Percentiles rank a stretch among this genome's conserved stretches.
These are phyloP conservation scores for Pseudorasbora parva DNA, from an alignment of 2,113 vertebrate species.

Conservation along the genomic window DNA sequence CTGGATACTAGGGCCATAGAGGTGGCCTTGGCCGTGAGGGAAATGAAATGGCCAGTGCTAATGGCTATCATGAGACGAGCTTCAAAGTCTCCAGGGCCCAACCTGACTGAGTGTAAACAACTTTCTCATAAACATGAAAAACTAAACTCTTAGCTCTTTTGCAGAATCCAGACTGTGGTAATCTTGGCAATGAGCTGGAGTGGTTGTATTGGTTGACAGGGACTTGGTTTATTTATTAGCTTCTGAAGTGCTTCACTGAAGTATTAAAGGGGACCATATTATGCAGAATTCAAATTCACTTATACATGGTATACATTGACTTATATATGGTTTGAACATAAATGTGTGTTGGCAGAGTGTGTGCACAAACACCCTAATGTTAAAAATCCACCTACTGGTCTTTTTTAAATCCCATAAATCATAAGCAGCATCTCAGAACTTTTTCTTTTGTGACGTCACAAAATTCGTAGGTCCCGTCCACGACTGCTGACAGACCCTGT, in stretches of 20 bases:
- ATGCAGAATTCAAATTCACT: too few species aligned
- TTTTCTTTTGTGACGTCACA: too few species aligned
- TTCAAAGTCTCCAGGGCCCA: slow-evolving; percentile 12
- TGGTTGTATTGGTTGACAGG: neutral
- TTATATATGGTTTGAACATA: too few species aligned
- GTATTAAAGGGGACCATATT: neutral
- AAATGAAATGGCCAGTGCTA: slow-evolving; percentile 46
- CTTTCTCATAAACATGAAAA: slow-evolving; percentile 37
- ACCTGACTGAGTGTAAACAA: slow-evolving; percentile 49
- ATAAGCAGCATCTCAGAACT: too few species aligned
- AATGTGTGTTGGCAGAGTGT: too few species aligned
- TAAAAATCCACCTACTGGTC: too few species aligned
- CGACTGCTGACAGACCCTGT: too few species aligned
- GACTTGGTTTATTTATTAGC: neutral
- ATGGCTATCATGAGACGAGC: slow-evolving; percentile 36
- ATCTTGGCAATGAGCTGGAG: neutral
- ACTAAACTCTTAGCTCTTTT: neutral
- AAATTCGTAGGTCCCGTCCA: too few species aligned
- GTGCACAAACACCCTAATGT: too few species aligned
- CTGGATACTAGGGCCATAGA: slow-evolving; percentile 43
- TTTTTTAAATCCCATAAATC: too few species aligned
- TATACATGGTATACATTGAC: too few species aligned
- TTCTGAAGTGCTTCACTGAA: slow-evolving; percentile 21
- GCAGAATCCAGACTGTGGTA: neutral
- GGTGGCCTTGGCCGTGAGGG: slow-evolving; percentile 6